Evolutionary conservation across 2,888 invertebrate genomes (phyloP), one percentile per base, ranked within the genome.

Genomic region (Leptarthrus brevirostris): DNA sequence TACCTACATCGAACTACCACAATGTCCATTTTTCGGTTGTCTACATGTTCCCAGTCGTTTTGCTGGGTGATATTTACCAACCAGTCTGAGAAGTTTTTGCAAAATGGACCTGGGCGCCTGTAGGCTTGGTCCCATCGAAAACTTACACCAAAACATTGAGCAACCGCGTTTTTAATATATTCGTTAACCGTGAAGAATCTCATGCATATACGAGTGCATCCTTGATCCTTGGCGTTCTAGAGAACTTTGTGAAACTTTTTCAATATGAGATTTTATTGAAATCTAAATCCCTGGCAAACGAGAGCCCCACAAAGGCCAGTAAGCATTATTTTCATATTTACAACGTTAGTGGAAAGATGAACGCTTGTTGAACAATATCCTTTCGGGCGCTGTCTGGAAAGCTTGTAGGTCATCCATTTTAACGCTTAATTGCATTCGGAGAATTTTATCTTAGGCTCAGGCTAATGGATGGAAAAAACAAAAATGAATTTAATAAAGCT

Each of bases 221-320:
- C 40, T 40, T 40, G 40, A 5, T 5, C 8, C 8, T 8, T 30
- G 40, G 40, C n/a, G 6, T 40, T 30, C 30, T 30, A 30, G 30
- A 30, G 4, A 56, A 30, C 56, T 58, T 58, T 58, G 58, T 4
- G 58, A 58, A 58, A 58, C 58, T 58, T 58, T 58, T 58, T 58
- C 58, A 58, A 58, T 58, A 58, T 58, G 58, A 34, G 40, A 58
- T 14, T 58, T 58, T 58, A 58, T 58, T 58, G 58, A 58, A 58
- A 58, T 58, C 58, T 58, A 58, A 58, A 58, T 36, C 58, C 58
- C 26, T 18, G 36, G 40, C 3, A n/a, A n/a, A 40, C 1, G 1
- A 6, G 12, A 0, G 40, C 40, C 12, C 40, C n/a, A 6, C 40
- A 12, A 40, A 40, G n/a, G 8, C 40, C n/a, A n/a, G 40, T n/a